A percentile compares a stretch with the other conserved stretches of the same genome.
These are phyloP conservation scores for Sakesphorus luctuosus DNA, from an alignment of 2,113 vertebrate species.

Conservation along the genomic window DNA sequence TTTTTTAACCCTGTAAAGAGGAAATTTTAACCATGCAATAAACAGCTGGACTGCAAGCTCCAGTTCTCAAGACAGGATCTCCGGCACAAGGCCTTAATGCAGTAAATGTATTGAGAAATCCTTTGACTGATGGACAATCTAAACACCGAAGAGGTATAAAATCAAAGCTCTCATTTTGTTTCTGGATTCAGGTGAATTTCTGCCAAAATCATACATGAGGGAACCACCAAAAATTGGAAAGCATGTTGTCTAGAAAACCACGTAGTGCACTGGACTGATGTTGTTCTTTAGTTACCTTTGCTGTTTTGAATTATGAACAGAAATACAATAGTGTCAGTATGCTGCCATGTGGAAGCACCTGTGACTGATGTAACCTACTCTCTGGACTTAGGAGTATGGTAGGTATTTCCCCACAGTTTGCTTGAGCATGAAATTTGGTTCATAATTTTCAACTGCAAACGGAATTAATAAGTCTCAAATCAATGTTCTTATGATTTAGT, in stretches of 20 bases:
- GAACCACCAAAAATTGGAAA: background rate
- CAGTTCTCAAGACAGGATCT: background rate
- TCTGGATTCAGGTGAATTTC: background rate
- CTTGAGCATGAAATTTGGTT: background rate
- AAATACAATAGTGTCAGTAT: background rate
- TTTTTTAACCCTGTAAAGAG: background rate
- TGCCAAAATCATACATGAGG: background rate
- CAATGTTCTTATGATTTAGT: background rate
- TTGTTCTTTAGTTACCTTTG: background rate
- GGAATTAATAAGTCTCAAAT: background rate
- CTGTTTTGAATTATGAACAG: background rate
- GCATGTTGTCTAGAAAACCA: background rate
- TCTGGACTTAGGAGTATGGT: background rate
- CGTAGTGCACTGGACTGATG: rapidly evolving
- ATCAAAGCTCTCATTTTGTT: background rate
- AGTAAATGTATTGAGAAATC: background rate
- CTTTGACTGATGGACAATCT: background rate
- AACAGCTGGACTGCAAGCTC: background rate
- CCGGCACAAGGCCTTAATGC: background rate
- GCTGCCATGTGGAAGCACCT: background rate
- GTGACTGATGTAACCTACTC: background rate
- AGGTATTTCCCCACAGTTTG: background rate
- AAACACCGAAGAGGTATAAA: background rate
- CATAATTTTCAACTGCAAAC: background rate
- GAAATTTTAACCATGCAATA: background rate